Percentiles rank a stretch among this genome's conserved stretches.
phyloP scores from a whole-genome alignment of 92 coral and sea anemone genomes.

The Isaurus tuberculatus region DNA sequence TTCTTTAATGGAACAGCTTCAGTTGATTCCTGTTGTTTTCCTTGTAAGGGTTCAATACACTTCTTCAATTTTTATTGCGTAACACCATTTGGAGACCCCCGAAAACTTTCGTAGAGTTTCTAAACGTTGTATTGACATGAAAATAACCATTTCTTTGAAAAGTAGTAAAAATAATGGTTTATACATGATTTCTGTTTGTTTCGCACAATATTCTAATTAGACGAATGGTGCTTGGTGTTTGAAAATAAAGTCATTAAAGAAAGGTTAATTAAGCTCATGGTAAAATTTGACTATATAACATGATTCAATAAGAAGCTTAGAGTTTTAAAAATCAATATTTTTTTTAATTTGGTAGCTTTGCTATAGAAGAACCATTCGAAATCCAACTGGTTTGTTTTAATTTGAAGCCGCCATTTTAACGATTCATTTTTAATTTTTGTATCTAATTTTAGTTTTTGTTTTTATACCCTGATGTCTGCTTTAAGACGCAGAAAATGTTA shows the following conservation, averaged over 20 bases:
- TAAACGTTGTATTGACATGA: not conserved
- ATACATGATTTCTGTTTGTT: not conserved
- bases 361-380: not conserved
- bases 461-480: not conserved
- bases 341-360: not conserved
- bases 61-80: not conserved
- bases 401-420: constrained; percentile 27
- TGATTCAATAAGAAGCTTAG: too few species aligned
- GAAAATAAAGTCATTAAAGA: too few species aligned
- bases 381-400: constrained; percentile 19
- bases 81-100: not conserved
- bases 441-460: not conserved
- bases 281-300: too few species aligned
- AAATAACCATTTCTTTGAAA: not conserved
- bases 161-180: not conserved
- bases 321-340: not conserved
- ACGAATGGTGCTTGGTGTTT: too few species aligned
- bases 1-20: not conserved
- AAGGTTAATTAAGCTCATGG: too few species aligned
- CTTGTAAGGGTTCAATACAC: not conserved
- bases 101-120: not conserved
- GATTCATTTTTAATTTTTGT: not conserved
- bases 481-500: not conserved
- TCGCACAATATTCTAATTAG: too few species aligned
- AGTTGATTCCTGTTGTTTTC: not conserved